These are phyloP conservation scores for Gonatopus flavifemur DNA, from an alignment of 1,140 invertebrate genomes.

Conservation along the genomic window DNA sequence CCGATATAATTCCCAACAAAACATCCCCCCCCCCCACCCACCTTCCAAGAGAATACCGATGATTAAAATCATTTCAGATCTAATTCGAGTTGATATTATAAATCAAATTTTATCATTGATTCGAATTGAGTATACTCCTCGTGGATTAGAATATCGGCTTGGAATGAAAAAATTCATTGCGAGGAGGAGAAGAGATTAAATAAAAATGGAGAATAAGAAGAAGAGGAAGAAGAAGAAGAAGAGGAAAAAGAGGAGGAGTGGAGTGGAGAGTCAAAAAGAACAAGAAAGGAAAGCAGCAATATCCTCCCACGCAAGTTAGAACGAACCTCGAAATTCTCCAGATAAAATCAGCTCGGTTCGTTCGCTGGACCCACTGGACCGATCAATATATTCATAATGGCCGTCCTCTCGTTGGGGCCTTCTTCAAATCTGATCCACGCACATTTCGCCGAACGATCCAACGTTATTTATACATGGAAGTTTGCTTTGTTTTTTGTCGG, in stretches of 20 bases:
- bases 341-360: slow-evolving; percentile 53
- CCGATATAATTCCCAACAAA: no score
- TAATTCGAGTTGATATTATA: no score
- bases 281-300: slow-evolving; percentile 17
- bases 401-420: slow-evolving; percentile 23
- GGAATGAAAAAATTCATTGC: no score
- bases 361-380: slow-evolving; percentile 27
- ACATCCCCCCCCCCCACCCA: no score
- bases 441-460: slow-evolving; percentile 26
- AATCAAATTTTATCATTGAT: no score
- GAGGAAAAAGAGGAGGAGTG: slow-evolving; percentile 1
- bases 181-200: slow-evolving; percentile 6
- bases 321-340: slow-evolving; percentile 41
- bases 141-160: no score
- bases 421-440: slow-evolving; percentile 23
- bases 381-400: slow-evolving; percentile 49
- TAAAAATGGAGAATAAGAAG: slow-evolving; percentile 5
- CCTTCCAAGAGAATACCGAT: no score
- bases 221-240: slow-evolving; percentile 1
- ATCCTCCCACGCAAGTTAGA: slow-evolving; percentile 39
- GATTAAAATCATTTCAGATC: no score
- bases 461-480: no score
- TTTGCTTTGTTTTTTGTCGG: no score
- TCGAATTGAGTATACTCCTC: no score
- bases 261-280: slow-evolving; percentile 6